Base-by-base conservation (phyloP, 2,113 vertebrate species). In the Theristicus caerulescens region DNA sequence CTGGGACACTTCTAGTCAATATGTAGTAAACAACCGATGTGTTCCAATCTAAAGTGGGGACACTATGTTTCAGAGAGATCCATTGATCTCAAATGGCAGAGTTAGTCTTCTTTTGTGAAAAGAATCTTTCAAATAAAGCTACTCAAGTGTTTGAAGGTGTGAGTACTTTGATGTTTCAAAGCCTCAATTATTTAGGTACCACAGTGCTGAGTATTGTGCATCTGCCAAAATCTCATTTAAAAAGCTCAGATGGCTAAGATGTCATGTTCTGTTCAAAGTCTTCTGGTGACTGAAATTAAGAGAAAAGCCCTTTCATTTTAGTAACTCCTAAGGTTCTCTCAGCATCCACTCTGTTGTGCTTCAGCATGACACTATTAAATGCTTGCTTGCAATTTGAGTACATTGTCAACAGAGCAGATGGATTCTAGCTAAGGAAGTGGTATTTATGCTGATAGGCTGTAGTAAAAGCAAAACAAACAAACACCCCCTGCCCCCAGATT, bases 131-230 rank as follows among this genome's bases (percentile, higher is more conserved):
- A 97, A 97, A 98, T 97, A 97, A 97, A 97, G 70, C 96, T 98
- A 96, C 95, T 97, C 97, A 94, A 97, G 83, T 85, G 70, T 98
- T 98, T 98, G 98, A 98, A 98, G 97, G 94, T 98, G 85, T 96
- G 95, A 95, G 88, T 76, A 93, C 97, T 98, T 98, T 98, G 97
- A 98, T 98, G 96, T 97, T 98, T 98, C 97, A 98, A 98, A 98
- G 96, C 78, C 94, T 98, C 95, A 98, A 93, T 98, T 98, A 98
- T 98, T 98, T 98, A 97, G 97, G 97, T 98, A 98, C 96, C 96
- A 97, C 94, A 94, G 91, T 97, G 96, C 92, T 91, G 93, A 97
- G 95, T 92, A 97, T 97, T 97, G 94, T 97, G 90, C 74, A 83
- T 96, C 95, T 98, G 97, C 97, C 97, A 96, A 95, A 96, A 92